Percentiles rank a stretch among this genome's conserved stretches.
Conservation (phyloP, 37 sponge, comb jelly and placozoan species). For the Cladorhizidae sp. region DNA sequence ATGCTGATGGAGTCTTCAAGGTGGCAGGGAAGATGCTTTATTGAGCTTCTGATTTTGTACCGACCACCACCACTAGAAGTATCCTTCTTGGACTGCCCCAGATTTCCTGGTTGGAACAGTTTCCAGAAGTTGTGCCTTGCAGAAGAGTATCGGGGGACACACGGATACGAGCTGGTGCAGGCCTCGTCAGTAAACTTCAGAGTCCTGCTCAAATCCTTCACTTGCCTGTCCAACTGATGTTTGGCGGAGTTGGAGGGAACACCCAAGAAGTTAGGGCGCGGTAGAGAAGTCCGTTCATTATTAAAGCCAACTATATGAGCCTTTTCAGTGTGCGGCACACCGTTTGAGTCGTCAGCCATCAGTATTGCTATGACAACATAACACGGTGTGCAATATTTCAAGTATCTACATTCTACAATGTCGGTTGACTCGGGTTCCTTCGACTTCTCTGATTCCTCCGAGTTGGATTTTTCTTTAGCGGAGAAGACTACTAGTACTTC, state of each 20-base stretch:
- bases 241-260: neutral
- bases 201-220: slow-evolving; percentile 23
- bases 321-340: neutral
- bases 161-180: slow-evolving; percentile 15
- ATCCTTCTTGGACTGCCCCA: neutral
- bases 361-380: neutral
- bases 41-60: slow-evolving; percentile 32
- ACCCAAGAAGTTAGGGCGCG: too few species aligned
- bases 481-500: neutral
- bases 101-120: neutral
- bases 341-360: slow-evolving; percentile 14
- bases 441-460: slow-evolving; percentile 29
- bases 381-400: neutral
- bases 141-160: slow-evolving; percentile 16
- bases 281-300: too few species aligned
- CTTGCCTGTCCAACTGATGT: neutral
- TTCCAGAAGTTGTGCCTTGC: neutral
- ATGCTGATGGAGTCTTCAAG: neutral
- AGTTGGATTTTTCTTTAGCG: neutral
- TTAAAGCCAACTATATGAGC: neutral
- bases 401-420: too few species aligned
- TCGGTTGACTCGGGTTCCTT: neutral
- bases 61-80: slow-evolving; percentile 15
- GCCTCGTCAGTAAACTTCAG: slow-evolving; percentile 59
- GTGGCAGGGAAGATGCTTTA: slow-evolving; percentile 44